Conservation (phyloP, 1,140 invertebrate species). For the Arctopsyche grandis region DNA sequence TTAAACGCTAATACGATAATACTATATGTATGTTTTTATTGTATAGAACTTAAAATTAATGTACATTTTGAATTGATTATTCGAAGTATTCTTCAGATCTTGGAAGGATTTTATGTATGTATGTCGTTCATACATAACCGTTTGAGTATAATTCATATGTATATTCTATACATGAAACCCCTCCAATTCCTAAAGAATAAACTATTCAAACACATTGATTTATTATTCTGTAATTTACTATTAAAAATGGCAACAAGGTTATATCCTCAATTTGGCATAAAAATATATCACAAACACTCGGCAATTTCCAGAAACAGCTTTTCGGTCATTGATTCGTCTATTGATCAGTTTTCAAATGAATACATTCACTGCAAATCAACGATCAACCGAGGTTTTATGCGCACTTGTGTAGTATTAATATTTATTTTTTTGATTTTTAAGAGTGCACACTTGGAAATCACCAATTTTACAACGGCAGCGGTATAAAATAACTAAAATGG, state of each 20-base stretch:
- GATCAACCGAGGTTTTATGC: not conserved
- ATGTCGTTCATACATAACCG: too few relatives aligned
- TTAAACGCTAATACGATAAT: too few relatives aligned
- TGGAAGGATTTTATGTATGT: too few relatives aligned
- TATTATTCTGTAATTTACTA: not conserved
- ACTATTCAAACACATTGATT: too few relatives aligned
- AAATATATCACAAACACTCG: conserved; percentile 5
- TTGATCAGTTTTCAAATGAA: not conserved
- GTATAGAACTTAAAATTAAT: too few relatives aligned
- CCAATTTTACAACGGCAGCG: not conserved
- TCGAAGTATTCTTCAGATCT: too few relatives aligned
- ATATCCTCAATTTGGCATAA: conserved; percentile 1
- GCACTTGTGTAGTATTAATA: not conserved
- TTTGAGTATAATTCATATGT: too few relatives aligned
- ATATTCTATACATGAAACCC: too few relatives aligned
- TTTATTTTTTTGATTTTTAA: not conserved
- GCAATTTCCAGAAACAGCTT: not conserved
- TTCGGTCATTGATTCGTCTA: not conserved
- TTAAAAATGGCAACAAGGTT: conserved; percentile 13
- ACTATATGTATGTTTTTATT: too few relatives aligned
- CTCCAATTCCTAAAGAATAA: too few relatives aligned
- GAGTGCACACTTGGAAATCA: not conserved
- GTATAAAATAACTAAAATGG: not conserved
- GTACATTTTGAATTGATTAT: too few relatives aligned
- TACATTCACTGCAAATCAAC: not conserved